These are phyloP conservation scores for Nesoenas mayeri DNA, from an alignment of 2,113 vertebrate species.

Conservation along the genomic window DNA sequence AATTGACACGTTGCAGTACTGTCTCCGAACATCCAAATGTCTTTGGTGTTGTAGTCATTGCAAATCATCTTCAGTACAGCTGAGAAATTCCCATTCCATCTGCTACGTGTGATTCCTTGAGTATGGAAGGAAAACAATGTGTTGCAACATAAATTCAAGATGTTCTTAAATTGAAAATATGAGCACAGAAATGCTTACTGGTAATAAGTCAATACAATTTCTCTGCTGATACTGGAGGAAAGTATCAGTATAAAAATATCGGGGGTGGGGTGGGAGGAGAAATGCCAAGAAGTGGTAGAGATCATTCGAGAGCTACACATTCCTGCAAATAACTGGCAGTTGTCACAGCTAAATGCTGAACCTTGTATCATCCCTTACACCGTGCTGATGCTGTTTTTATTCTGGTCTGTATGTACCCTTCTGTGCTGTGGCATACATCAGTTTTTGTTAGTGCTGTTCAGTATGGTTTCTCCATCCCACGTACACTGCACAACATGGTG, in stretches of 20 bases:
- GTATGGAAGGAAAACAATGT: conserved; percentile 14
- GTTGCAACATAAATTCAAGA: conserved; percentile 26
- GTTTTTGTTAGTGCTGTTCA: background rate
- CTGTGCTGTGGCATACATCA: conserved; percentile 6
- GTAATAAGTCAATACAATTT: background rate
- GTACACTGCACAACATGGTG: background rate
- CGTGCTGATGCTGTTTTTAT: background rate
- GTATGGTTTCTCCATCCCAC: conserved; percentile 30
- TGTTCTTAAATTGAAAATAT: conserved; percentile 30
- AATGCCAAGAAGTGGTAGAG: background rate
- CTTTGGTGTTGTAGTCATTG: conserved; percentile 36
- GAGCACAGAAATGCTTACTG: conserved; percentile 15
- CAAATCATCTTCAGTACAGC: background rate
- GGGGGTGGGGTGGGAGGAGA: too few species aligned
- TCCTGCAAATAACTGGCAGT: background rate
- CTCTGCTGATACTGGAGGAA: background rate
- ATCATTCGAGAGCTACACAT: background rate
- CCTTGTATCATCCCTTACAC: background rate
- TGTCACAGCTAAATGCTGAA: background rate
- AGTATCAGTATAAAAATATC: background rate
- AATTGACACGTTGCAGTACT: background rate
- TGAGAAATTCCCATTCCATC: conserved; percentile 45
- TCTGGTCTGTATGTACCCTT: background rate
- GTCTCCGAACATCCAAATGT: background rate
- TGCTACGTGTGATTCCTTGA: conserved; percentile 19